Evolutionary conservation across 1,140 invertebrate genomes (phyloP), one percentile per base, ranked within the genome.

Genomic region (Drosophila pectinifera): DNA sequence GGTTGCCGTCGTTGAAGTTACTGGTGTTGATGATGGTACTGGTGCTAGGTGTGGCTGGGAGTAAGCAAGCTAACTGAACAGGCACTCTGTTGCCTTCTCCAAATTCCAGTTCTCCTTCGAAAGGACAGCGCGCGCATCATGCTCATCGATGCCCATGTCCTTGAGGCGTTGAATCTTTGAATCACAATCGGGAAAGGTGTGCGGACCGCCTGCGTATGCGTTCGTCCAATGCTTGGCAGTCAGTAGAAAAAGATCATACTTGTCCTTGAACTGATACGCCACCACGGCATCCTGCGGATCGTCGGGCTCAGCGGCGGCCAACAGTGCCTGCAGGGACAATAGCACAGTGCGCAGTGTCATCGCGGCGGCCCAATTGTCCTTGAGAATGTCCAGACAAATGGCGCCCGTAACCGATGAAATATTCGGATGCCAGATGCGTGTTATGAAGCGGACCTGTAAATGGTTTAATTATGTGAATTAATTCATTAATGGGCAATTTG

Each of bases 381-480:
- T 99, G 16, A 99, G 94, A 91, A 99, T 99, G 93, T 99, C 99
- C 92, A 99, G 94, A 93, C 99, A 99, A 91, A 99, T 99, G 39
- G 98, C 98, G 59, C 99, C 99, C 28, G 99, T 99, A 5, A 99
- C 98, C 20, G 98, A 99, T 56, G 98, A 99, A 82, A 99, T 99
- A 94, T 99, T 99, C 49, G 99, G 99, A 94, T 99, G 99, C 99
- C 99, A 99, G 92, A 99, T 99, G 94, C 97, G 98, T 64, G 99
- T 99, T 73, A 98, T 95, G 94, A 99, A 99, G 38, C 96, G 94
- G 64, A 97, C 96, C 96, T 97, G 80, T 5, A 93, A 63, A 55
- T 0, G 31, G 8, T 51, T 20, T 31, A 0, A 10, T 26, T 41
- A n/a, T 62, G 10, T 11, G 13, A 0, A 10, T 20, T 59, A 70